Evolutionary conservation across 2,113 vertebrate species (phyloP), one percentile per base, ranked within the genome.

Genomic region (Ginglymostoma cirratum): DNA sequence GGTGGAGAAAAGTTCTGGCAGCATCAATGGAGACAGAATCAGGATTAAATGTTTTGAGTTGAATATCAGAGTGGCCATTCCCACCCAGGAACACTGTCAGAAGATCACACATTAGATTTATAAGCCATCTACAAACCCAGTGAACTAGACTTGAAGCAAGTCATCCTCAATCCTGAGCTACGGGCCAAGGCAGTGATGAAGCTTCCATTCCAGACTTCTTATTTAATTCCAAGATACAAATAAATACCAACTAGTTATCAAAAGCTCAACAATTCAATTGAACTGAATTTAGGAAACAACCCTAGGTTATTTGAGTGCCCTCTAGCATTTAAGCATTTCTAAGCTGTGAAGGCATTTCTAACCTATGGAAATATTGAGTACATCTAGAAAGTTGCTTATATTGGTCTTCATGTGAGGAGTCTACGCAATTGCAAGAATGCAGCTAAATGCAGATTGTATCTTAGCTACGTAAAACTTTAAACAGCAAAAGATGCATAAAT

Each of bases 241-340:
- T 96, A 95, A 10, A 94, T 0, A 96, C 0, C 0, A 5, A 80
- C 97, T 24, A 85, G 0, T 96, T 76, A 34, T 52, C 95, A 96
- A 0, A 38, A 0, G 30, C 23, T 2, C 80, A 30, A 2, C 97
- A 98, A 76, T n/a, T 34, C 6, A 86, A 86, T 52, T 52, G 23
- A 23, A 24, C 52, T 86, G 85, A 24, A 21, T 48, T 86, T 45
- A 86, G 85, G 21, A 45, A 86, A 86, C 42, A 52, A 48, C 6
- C 83, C 42, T 27, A 42, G 21, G 24, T 1, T 19, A 85, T 83
- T 83, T 21, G 45, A 52, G 5, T 2, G 6, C 42, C 10, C 45
- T 38, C 15, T 85, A 48, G 38, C 19, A 85, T 85, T 45, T 42
- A 85, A 42, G 48, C 80, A 85, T 45, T 85, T 85, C 21, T 7